phyloP scores from a whole-genome alignment of 2,113 vertebrate genomes.

The Aplodontia rufa region DNA sequence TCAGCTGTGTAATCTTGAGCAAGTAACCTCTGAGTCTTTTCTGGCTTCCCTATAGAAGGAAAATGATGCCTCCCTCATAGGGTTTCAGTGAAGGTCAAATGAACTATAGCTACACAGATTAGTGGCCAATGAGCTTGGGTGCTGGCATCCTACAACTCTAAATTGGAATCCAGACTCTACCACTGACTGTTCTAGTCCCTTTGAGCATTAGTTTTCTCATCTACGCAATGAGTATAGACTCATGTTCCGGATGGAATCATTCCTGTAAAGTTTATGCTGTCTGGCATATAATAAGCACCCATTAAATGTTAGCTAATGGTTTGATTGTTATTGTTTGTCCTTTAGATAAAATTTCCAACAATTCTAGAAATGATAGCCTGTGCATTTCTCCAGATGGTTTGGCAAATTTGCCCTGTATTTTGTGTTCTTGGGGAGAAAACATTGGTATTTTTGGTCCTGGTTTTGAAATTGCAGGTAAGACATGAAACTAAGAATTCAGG shows the following conservation, averaged over 20 bases:
- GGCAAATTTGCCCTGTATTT: not conserved
- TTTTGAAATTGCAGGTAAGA: slow-evolving; percentile 19
- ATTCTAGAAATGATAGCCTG: not conserved
- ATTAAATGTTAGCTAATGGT: not conserved
- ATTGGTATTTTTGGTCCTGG: not conserved
- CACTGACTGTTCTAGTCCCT: not conserved
- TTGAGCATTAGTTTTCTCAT: not conserved
- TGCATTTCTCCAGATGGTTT: not conserved
- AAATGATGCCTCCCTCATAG: not conserved
- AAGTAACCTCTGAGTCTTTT: not conserved
- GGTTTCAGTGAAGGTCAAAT: not conserved
- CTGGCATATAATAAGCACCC: not conserved
- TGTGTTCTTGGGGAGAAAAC: not conserved
- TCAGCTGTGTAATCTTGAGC: not conserved
- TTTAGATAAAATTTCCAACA: not conserved
- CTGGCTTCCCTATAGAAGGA: not conserved
- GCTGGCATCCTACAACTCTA: not conserved
- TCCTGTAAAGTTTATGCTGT: not conserved
- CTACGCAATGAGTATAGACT: not conserved
- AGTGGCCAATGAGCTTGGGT: not conserved
- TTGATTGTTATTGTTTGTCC: not conserved
- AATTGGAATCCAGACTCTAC: not conserved
- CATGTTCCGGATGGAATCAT: not conserved
- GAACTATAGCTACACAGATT: not conserved
- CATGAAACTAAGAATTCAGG: not conserved